Percentiles rank a stretch among this genome's conserved stretches.
phyloP scores from a whole-genome alignment of 2,888 invertebrate species.

The Dicycla oo region DNA sequence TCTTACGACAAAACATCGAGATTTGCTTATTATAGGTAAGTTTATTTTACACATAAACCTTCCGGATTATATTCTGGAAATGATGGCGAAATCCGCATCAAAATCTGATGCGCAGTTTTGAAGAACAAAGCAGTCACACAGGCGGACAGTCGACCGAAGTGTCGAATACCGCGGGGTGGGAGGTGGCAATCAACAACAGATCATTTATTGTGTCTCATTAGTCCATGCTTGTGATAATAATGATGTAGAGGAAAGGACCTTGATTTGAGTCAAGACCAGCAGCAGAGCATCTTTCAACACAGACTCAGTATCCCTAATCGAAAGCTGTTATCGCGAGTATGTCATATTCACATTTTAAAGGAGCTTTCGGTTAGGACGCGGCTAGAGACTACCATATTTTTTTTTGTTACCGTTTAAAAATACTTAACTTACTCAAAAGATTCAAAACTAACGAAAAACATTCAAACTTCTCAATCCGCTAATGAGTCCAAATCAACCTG shows the following conservation, averaged over 20 bases:
- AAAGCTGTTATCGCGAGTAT: too few species aligned
- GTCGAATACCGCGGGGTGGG: not conserved
- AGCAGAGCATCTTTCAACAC: not conserved
- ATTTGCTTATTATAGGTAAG: not conserved
- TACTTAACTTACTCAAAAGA: not conserved
- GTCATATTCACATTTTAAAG: too few species aligned
- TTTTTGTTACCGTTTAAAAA: not conserved
- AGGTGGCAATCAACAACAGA: not conserved
- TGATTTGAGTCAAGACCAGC: not conserved
- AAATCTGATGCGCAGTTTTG: too few species aligned
- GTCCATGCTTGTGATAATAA: not conserved
- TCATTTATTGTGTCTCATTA: not conserved
- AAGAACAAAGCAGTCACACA: not conserved
- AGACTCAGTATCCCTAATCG: not conserved
- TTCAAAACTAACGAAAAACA: not conserved
- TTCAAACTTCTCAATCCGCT: not conserved
- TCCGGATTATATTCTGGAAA: not conserved
- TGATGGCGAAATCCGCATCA: not conserved
- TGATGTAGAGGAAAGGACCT: not conserved
- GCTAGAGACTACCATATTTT: too few species aligned
- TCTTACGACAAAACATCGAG: not conserved
- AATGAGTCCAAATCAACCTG: not conserved
- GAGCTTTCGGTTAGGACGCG: too few species aligned
- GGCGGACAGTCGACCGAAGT: not conserved
- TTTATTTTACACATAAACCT: not conserved